Evolutionary conservation across 2,888 invertebrate species (phyloP).

Genomic region (Dendrolimus pini): DNA sequence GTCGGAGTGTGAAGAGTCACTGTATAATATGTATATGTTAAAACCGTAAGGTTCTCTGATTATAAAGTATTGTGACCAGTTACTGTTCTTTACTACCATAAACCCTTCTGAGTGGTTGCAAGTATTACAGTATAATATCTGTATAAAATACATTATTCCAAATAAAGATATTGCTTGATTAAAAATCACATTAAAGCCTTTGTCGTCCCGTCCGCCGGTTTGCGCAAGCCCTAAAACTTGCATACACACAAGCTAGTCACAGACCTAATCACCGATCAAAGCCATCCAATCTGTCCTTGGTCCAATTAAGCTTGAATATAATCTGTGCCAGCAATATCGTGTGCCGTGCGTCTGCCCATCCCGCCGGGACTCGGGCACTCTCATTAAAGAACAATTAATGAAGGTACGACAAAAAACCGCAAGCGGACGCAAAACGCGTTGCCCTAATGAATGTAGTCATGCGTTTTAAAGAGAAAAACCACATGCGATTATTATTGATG

Average conservation of each 20-base stretch:
- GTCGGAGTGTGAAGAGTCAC: too few relatives aligned
- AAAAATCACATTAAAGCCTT: too few relatives aligned
- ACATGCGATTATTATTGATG: constrained; percentile 8
- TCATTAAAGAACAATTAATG: constrained; percentile 49
- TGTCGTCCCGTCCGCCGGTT: too few relatives aligned
- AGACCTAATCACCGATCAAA: background rate
- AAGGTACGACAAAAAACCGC: constrained; percentile 35
- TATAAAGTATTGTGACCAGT: too few relatives aligned
- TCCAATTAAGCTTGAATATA: constrained; percentile 17
- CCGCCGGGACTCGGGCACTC: constrained; percentile 16
- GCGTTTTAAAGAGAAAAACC: constrained; percentile 20
- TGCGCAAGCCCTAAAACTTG: too few relatives aligned
- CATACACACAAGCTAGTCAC: background rate
- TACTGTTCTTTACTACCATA: too few relatives aligned
- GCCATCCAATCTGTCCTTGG: constrained; percentile 11
- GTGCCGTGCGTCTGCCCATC: constrained; percentile 18
- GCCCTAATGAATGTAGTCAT: constrained; percentile 35
- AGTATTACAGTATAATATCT: too few relatives aligned
- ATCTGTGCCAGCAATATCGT: constrained; percentile 22
- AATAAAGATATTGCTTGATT: too few relatives aligned
- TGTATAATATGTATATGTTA: too few relatives aligned
- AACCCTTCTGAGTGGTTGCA: too few relatives aligned
- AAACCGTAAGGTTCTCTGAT: too few relatives aligned
- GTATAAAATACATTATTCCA: too few relatives aligned
- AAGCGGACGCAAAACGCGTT: constrained; percentile 10